Evolutionary conservation across 2,888 invertebrate species (phyloP), one percentile per base, ranked within the genome.

Genomic region (Chymomyza procnemis): DNA sequence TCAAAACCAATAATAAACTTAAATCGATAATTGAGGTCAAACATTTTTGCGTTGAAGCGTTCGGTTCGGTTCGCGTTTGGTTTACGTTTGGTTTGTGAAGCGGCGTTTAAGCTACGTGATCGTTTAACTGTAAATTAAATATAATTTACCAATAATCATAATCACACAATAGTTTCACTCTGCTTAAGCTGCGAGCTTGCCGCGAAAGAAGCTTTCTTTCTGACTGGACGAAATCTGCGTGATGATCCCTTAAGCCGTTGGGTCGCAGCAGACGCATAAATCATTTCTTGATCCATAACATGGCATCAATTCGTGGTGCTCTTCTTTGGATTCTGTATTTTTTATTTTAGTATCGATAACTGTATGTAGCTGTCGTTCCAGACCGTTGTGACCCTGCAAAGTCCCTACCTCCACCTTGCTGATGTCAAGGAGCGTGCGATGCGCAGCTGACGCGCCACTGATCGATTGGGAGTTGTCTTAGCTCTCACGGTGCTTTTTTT

Each of bases 1-100:
- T 88, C 88, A 90, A 89, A 90, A 90, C 90, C 89, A 90, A 90
- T 90, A 90, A 90, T 90, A 90, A 90, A 90, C 80, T 89, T 90
- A 90, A 90, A 90, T 90, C 90, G 90, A 90, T 90, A 90, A 90
- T 90, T 90, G 90, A 89, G 90, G 90, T 90, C 86, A 85, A 75
- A 72, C 47, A 84, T 78, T 67, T 54, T 80, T 83, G 79, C 69
- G 60, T 61, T 41, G 34, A 41, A 41, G 6, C 34, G 66, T 69
- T 76, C 26, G 66, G 60, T 58, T 74, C 66, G 61, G 26, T 26
- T 26, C 26, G 26, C n/a, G 26, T 5, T 26, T 26, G 26, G 26
- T 6, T 26, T 6, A 8, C n/a, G 26, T 26, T 26, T 26, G 26
- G 26, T 26, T 30, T 55, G 64, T 63, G 69, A 69, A 64, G 58